phyloP scores from a whole-genome alignment of 1,140 invertebrate species.

The Aradophagus sp. region DNA sequence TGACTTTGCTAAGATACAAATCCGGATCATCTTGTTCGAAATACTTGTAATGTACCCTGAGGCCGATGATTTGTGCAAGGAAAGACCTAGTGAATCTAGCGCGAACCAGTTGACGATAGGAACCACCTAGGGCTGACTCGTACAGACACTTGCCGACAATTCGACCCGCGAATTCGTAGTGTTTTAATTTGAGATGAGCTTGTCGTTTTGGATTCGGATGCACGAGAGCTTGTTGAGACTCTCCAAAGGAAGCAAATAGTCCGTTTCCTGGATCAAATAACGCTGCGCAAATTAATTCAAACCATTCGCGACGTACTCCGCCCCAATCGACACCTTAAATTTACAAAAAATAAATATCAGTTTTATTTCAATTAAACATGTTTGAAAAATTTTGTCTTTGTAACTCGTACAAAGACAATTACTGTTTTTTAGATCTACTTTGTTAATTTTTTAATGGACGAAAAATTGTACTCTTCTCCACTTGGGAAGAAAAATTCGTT shows the following conservation, averaged over 20 bases:
- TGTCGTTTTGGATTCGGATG: conserved; percentile 89
- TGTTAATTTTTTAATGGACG: background rate
- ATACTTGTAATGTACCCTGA: conserved; percentile 95
- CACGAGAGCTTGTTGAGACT: conserved; percentile 89
- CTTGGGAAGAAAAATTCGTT: too few species aligned
- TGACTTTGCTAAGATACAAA: conserved; percentile 92
- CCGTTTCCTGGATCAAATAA: conserved; percentile 89
- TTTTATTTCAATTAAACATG: too few species aligned
- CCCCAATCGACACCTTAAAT: conserved; percentile 92
- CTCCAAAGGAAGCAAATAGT: conserved; percentile 89
- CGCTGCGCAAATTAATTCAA: conserved; percentile 89
- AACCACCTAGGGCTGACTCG: conserved; percentile 91
- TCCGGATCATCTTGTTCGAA: conserved; percentile 97
- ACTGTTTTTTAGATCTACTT: too few species aligned
- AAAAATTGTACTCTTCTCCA: background rate
- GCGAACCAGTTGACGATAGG: conserved; percentile 90
- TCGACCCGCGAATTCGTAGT: conserved; percentile 95
- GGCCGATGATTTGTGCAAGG: conserved; percentile 93
- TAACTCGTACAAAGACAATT: too few species aligned
- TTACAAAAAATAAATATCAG: conserved; percentile 15
- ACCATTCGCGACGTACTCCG: conserved; percentile 93
- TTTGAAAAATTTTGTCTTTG: too few species aligned
- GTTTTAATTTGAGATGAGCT: conserved; percentile 85
- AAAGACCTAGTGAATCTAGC: conserved; percentile 95
- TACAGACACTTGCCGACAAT: conserved; percentile 96